A percentile compares a stretch with the other conserved stretches of the same genome.
Evolutionary conservation across 2,113 vertebrate genomes (phyloP).

Genomic region (Paracanthobrama guichenoti): DNA sequence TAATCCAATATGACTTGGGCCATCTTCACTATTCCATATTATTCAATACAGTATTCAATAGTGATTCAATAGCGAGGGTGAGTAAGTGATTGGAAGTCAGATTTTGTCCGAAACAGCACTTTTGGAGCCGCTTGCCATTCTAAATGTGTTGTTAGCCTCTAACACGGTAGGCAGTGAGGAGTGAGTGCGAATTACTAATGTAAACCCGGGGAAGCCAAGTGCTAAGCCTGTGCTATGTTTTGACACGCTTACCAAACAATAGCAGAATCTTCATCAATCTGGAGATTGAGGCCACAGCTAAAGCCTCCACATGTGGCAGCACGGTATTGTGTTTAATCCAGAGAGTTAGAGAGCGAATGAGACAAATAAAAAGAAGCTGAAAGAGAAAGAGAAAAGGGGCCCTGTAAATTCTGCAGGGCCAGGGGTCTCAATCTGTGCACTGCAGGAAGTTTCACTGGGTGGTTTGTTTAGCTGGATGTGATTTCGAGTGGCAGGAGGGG

Average conservation of each 20-base stretch:
- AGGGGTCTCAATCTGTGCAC: conserved; percentile 77
- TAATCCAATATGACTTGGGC: background rate
- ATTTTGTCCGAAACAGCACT: background rate
- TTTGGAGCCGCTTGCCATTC: background rate
- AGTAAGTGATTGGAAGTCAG: background rate
- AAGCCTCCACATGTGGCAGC: conserved; percentile 79
- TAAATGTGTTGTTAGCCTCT: background rate
- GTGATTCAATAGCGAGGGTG: no score
- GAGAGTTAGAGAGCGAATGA: conserved; percentile 63
- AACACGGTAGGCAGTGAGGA: conserved; percentile 52
- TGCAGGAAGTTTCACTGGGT: conserved; percentile 72
- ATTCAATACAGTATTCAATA: background rate
- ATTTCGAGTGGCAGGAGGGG: conserved; percentile 75
- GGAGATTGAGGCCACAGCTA: conserved; percentile 47
- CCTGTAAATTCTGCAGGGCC: conserved; percentile 63
- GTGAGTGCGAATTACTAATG: conserved; percentile 71
- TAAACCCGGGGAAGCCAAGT: conserved; percentile 79
- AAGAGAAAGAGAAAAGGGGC: conserved; percentile 29
- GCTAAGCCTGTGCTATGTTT: conserved; percentile 78
- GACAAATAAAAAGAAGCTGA: background rate
- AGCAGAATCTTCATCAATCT: conserved; percentile 77
- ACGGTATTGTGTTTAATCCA: conserved; percentile 79
- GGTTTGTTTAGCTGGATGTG: conserved; percentile 80
- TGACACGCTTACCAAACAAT: conserved; percentile 81
- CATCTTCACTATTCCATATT: conserved; percentile 6